These are phyloP conservation scores for Aporophyla nigra DNA, from an alignment of 2,888 invertebrate species.

Conservation along the genomic window DNA sequence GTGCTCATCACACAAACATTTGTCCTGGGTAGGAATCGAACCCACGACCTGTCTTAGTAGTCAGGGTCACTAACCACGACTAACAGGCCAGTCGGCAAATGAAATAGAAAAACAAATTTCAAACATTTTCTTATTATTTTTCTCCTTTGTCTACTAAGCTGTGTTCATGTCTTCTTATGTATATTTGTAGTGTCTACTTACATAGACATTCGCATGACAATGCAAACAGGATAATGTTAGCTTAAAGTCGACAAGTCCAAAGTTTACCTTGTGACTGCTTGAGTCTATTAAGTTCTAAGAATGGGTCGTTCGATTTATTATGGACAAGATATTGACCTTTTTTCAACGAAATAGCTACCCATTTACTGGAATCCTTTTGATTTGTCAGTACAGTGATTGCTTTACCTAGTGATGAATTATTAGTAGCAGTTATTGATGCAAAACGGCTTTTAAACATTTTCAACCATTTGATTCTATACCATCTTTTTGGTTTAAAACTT, in stretches of 20 bases:
- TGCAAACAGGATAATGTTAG: conserved; percentile 61
- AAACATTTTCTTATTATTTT: background rate
- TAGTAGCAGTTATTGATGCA: too few relatives aligned
- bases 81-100: too few relatives aligned
- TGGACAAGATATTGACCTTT: background rate
- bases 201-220: conserved; percentile 44
- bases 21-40: too few relatives aligned
- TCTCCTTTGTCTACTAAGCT: background rate
- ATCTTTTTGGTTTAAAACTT: too few relatives aligned
- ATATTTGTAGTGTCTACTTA: background rate
- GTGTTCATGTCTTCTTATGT: background rate
- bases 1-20: too few relatives aligned
- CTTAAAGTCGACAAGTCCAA: conserved; percentile 24
- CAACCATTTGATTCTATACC: too few relatives aligned
- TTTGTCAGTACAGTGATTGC: background rate
- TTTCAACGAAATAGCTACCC: background rate
- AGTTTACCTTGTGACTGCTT: conserved; percentile 17
- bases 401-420: too few relatives aligned
- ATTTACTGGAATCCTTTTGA: background rate
- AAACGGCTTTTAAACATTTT: too few relatives aligned
- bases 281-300: conserved; percentile 13
- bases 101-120: background rate
- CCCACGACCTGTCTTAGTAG: too few relatives aligned
- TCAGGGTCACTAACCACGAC: too few relatives aligned
- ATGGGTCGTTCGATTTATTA: background rate